Base-by-base conservation (phyloP, 2,888 invertebrate genomes). In the Drosophila mettleri region DNA sequence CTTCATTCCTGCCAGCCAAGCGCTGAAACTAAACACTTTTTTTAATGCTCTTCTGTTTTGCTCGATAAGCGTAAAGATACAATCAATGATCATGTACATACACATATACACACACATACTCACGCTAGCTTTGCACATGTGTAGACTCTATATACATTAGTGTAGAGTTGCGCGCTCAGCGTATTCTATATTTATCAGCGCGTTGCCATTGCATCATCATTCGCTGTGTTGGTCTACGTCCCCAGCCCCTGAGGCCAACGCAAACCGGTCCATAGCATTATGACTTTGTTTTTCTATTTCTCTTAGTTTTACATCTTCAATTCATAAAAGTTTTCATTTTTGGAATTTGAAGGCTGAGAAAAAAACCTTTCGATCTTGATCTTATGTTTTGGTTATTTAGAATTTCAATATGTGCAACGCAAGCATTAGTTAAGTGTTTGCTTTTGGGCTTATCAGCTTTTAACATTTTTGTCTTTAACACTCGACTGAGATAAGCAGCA, bases 151-250 rank as follows among this genome's bases (percentile, higher is more conserved):
- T 14, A 43, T 16, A 45, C 43, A 45, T 16, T 45, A 43, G 43
- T 43, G 43, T 27, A 31, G 57, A 39, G 58, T 39, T 34, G 45
- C 12, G 14, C 54, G 61, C 58, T 24, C 55, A 43, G 31, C 45
- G 12, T 74, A 75, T 78, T 79, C 83, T 83, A 86, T 80, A 85
- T 87, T 84, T 86, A 85, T 80, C 75, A 70, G 53, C 54, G 33
- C 53, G 60, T 78, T 74, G 78, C 43, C 67, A 72, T 85, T 85
- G 68, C 85, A 84, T 84, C 84, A 85, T 78, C 65, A 34, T 80
- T 72, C 72, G 80, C 41, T 41, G 66, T 72, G 61, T 72, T 72
- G 78, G 69, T 63, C 67, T 46, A 63, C 54, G 59, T 52, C 66
- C 64, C 60, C 57, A 55, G 24, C 45, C 53, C 60, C 43, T n/a